These are phyloP conservation scores for Bilobella aurantiaca DNA, from an alignment of 1,140 invertebrate species.

Conservation along the genomic window DNA sequence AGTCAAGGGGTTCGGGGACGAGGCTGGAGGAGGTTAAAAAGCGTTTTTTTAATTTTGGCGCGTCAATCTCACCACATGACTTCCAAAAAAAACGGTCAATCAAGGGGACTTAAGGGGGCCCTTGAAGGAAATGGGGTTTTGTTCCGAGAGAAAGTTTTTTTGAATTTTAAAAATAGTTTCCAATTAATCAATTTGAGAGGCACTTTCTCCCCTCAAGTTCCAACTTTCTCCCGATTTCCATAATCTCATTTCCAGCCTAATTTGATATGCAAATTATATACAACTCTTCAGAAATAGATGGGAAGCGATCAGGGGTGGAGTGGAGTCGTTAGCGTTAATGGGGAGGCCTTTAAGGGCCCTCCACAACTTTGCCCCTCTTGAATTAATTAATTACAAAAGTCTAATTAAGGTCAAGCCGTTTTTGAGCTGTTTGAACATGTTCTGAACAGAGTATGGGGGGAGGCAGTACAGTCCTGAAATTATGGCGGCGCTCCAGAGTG, in stretches of 20 bases:
- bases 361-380: neutral
- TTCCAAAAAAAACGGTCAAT: neutral
- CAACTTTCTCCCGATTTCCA: neutral
- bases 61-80: neutral
- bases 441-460: constrained; percentile 54
- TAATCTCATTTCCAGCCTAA: neutral
- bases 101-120: neutral
- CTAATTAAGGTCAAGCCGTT: neutral
- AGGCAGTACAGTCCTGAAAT: constrained; percentile 73
- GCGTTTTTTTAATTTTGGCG: neutral
- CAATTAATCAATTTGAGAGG: neutral
- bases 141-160: neutral
- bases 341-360: no score
- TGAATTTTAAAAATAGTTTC: neutral
- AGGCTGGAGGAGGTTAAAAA: constrained; percentile 27
- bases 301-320: no score
- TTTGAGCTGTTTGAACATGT: no score
- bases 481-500: constrained; percentile 79
- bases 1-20: constrained; percentile 34
- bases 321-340: neutral
- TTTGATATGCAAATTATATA: neutral
- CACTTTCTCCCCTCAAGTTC: neutral
- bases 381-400: neutral
- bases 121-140: neutral
- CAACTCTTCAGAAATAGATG: no score